Base-by-base conservation (phyloP, 2,113 vertebrate species). In the Amazona vittata region DNA sequence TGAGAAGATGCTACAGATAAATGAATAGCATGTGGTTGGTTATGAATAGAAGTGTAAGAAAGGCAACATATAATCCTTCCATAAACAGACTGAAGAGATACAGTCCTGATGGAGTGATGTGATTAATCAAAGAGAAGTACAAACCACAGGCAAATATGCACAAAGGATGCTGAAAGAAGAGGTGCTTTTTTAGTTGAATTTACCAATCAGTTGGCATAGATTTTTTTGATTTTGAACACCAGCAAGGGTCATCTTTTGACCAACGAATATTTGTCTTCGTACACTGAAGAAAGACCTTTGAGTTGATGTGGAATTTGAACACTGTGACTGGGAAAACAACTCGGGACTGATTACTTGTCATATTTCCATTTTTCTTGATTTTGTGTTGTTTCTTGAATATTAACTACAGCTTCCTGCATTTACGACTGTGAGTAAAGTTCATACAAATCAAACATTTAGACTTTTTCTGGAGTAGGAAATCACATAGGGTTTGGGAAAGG, bases 161-260 rank as follows among this genome's bases (percentile, higher is more conserved):
- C 55, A 91, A 92, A 89, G 14, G 8, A 82, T 19, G 5, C 16
- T 64, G 19, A 11, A 53, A 57, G 20, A 86, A 2, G 11, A 24
- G 8, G 4, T 10, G 5, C 0, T 4, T 79, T 70, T 88, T 21
- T 20, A 74, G n/a, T 28, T 35, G 19, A 68, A 64, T 83, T 81
- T 77, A 33, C 53, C 12, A 13, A 33, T 53, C 11, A 17, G 12
- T 55, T 43, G 10, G 12, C 5, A 28, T 37, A 70, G 52, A 20
- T 53, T 41, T 49, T 57, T 59, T 28, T 62, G 1, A 57, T 85
- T 90, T 79, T 89, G 41, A 47, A 67, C 65, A 91, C 95, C 92
- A 97, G 92, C 87, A 97, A 95, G 92, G 94, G 96, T 96, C 96
- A 95, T 65, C 93, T 94, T 91, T 82, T 95, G 86, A 93, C 86